These are phyloP conservation scores for Tupaia tana DNA, from an alignment of 2,113 vertebrate genomes.

Conservation along the genomic window DNA sequence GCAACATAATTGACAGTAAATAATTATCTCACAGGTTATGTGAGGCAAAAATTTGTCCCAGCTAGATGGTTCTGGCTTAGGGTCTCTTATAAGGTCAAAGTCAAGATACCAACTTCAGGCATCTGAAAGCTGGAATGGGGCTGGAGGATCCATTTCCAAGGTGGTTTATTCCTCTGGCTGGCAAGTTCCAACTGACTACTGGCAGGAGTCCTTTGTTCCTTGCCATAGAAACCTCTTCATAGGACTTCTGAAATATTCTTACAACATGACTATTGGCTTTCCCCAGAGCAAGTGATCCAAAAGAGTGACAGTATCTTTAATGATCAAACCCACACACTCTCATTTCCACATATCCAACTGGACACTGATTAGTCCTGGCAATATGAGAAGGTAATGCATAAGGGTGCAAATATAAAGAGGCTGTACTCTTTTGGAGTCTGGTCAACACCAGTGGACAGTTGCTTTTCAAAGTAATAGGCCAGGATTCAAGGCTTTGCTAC, in stretches of 20 bases:
- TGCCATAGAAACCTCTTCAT: not conserved
- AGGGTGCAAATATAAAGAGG: not conserved
- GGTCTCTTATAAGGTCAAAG: not conserved
- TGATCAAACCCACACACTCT: not conserved
- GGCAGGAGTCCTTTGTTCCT: not conserved
- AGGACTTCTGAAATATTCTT: not conserved
- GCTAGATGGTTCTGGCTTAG: not conserved
- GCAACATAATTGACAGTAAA: not conserved
- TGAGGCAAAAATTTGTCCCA: not conserved
- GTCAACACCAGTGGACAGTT: not conserved
- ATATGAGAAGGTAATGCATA: not conserved
- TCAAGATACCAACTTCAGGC: not conserved
- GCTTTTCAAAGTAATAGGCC: slow-evolving; percentile 3
- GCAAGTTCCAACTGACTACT: not conserved
- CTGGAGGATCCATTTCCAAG: not conserved
- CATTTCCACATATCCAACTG: not conserved
- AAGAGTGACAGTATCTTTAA: not conserved
- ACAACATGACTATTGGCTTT: not conserved
- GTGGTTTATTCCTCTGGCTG: not conserved
- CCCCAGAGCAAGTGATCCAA: not conserved
- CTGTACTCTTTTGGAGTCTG: not conserved
- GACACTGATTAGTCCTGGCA: not conserved
- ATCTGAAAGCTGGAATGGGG: not conserved
- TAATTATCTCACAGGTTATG: not conserved
- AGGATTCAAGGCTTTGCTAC: not conserved